Base-by-base conservation (phyloP, 2,888 invertebrate species). In the Tetragonisca angustula region DNA sequence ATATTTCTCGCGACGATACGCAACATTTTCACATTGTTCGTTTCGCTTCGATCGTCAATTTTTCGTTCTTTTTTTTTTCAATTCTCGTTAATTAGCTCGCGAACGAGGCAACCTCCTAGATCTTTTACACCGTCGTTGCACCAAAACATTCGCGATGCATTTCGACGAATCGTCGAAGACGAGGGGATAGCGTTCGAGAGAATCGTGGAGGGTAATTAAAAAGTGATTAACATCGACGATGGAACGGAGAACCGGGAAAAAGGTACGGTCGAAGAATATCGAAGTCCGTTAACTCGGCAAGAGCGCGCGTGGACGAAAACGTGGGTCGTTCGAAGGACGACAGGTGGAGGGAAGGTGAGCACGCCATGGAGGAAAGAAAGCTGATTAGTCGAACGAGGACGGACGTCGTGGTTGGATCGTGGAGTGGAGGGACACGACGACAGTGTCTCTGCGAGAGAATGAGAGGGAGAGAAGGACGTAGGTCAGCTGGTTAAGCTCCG, bases 301-400 rank as follows among this genome's bases (percentile, higher is more conserved):
- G 27, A 36, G 6, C 49, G 32, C 32, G 61, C 67, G 24, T 27
- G 72, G 56, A 78, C 36, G 61, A 71, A 82, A 73, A 76, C 54
- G 11, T n/a, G n/a, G 49, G 52, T 19, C 24, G 68, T 1, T 27
- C 54, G 76, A 81, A 81, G 78, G 83, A 72, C 81, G 65, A 84
- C 80, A 71, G 83, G 74, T 75, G 77, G 75, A 71, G 82, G 74
- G 54, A 79, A 78, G 78, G 81, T 68, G 77, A 49, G 11, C 43
- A 19, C 17, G 73, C 21, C 24, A 56, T 50, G 19, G 65, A 72
- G 62, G 59, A 68, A 81, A 85, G 85, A 78, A 84, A 81, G 75
- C 67, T 50, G n/a, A 52, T 75, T 17, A 15, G 54, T 80, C 72
- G 80, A 65, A 85, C 56, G 74, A 77, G 77, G 80, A 85, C 32